These are phyloP conservation scores for Syrmaticus mikado DNA, from an alignment of 2,113 vertebrate genomes.

Conservation along the genomic window DNA sequence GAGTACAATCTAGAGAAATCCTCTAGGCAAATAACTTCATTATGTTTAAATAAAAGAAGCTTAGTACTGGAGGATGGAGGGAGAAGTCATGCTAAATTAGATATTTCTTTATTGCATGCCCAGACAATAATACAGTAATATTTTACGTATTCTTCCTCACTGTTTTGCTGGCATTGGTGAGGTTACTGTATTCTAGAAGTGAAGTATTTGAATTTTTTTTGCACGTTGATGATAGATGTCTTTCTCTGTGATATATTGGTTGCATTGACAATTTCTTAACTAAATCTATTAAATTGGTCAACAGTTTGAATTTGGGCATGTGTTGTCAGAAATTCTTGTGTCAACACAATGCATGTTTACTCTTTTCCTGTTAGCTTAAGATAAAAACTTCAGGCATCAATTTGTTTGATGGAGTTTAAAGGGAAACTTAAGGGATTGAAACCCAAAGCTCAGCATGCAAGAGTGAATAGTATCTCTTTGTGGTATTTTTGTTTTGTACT, in stretches of 20 bases:
- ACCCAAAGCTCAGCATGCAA: background rate
- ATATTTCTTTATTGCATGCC: background rate
- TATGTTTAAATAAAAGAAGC: background rate
- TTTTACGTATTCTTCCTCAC: background rate
- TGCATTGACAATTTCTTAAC: background rate
- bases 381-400: background rate
- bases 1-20: background rate
- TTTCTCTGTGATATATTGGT: background rate
- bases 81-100: background rate
- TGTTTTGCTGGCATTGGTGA: background rate
- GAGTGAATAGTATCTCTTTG: background rate
- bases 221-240: background rate
- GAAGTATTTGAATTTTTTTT: background rate
- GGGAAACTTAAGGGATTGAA: no score
- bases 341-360: background rate
- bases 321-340: rapidly evolving
- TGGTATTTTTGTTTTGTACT: background rate
- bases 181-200: background rate
- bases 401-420: background rate
- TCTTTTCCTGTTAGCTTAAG: background rate
- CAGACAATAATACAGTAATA: background rate
- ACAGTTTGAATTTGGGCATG: background rate
- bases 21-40: background rate
- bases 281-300: background rate
- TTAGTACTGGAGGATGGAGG: background rate